Conservation (phyloP, 1,140 invertebrate genomes). For the Littorina saxatilis region DNA sequence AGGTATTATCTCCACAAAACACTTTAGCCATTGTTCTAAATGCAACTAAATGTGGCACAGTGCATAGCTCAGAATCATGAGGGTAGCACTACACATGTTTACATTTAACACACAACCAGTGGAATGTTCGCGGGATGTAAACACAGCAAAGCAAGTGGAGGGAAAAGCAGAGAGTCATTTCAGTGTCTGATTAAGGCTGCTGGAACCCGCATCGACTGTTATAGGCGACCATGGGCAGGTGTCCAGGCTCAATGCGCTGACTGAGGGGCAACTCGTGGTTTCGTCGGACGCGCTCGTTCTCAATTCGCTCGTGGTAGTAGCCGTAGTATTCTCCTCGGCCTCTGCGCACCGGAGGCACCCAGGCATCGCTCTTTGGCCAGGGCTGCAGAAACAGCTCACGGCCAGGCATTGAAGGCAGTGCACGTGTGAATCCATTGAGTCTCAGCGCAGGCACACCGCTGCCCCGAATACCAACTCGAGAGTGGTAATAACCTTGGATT, state of each 20-base stretch:
- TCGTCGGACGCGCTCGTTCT: conserved; percentile 54
- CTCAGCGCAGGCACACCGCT: conserved; percentile 57
- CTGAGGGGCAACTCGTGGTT: conserved; percentile 54
- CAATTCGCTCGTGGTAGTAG: conserved; percentile 67
- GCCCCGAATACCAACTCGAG: conserved; percentile 58
- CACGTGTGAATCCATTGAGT: conserved; percentile 64
- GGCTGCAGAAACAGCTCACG: conserved; percentile 61
- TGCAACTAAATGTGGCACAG: no score
- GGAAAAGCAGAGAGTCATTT: no score
- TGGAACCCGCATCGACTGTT: conserved; percentile 36
- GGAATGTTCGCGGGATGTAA: no score
- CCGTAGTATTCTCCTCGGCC: conserved; percentile 69
- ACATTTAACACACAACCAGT: no score
- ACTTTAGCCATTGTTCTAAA: no score
- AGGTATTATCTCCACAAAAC: no score
- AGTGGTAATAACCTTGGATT: conserved; percentile 60
- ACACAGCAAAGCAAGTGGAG: no score
- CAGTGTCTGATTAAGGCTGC: not conserved
- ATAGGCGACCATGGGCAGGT: conserved; percentile 51
- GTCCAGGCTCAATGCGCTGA: conserved; percentile 54
- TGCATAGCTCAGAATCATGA: no score
- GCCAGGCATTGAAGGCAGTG: conserved; percentile 65
- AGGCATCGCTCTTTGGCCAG: conserved; percentile 66
- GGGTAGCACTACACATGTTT: no score
- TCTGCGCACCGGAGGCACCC: conserved; percentile 54